Conservation (phyloP, 2,113 vertebrate species). For the Paradoxurus hermaphroditus region DNA sequence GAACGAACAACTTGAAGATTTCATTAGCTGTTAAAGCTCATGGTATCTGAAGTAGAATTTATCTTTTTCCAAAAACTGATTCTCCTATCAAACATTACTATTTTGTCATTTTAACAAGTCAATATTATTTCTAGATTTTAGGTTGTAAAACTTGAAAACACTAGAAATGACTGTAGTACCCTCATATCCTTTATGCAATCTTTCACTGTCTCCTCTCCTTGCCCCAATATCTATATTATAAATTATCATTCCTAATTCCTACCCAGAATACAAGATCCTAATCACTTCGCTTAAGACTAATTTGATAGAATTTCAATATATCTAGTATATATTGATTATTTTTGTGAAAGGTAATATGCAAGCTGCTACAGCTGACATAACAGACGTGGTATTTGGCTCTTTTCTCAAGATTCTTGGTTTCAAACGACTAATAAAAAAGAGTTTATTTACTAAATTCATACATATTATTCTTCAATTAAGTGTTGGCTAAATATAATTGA, state of each 20-base stretch:
- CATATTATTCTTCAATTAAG: neutral
- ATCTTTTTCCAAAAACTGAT: neutral
- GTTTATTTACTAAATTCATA: neutral
- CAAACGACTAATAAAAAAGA: neutral
- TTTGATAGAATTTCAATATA: neutral
- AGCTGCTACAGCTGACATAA: neutral
- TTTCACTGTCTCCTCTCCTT: neutral
- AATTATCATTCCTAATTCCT: neutral
- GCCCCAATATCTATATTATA: neutral
- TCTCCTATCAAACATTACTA: neutral
- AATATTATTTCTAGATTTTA: neutral
- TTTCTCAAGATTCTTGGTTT: neutral
- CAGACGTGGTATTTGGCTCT: neutral
- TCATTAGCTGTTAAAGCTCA: slow-evolving; percentile 4
- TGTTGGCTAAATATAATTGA: neutral
- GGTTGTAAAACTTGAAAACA: neutral
- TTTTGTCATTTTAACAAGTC: neutral
- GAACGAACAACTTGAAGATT: neutral
- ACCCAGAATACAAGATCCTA: neutral
- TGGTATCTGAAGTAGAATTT: neutral
- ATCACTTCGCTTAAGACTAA: neutral
- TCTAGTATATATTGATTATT: neutral
- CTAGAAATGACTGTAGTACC: neutral
- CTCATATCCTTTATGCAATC: neutral
- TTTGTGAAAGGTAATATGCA: neutral